Evolutionary conservation across 2,888 invertebrate species (phyloP).

Genomic region (Archips crataeganus): DNA sequence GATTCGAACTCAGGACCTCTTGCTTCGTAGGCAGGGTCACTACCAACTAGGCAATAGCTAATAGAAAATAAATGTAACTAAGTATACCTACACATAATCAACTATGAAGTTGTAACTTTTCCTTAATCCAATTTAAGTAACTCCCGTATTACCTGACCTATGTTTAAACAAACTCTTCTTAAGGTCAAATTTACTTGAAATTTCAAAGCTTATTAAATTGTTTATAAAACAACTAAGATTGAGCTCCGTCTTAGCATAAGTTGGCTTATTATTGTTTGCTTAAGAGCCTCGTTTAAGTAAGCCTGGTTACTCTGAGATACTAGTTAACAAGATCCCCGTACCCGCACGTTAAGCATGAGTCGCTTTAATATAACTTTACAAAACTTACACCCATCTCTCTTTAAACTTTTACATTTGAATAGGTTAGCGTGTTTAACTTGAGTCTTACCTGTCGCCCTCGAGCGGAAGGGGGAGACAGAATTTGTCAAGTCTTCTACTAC

Average conservation of each 20-base stretch:
- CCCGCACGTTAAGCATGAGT: background rate
- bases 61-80: too few relatives aligned
- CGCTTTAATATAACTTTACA: background rate
- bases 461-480: background rate
- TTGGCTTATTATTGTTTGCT: slow-evolving; percentile 38
- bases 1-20: too few relatives aligned
- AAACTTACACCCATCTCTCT: background rate
- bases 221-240: slow-evolving; percentile 33
- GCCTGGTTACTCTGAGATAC: slow-evolving; percentile 34
- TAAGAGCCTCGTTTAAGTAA: slow-evolving; percentile 26
- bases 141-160: background rate
- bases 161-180: background rate
- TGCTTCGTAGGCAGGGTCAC: too few relatives aligned
- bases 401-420: background rate
- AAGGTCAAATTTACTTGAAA: slow-evolving; percentile 18
- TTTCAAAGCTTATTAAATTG: slow-evolving; percentile 25
- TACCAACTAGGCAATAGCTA: too few relatives aligned
- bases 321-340: slow-evolving; percentile 3
- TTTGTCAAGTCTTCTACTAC: background rate
- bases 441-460: background rate
- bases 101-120: background rate
- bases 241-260: slow-evolving; percentile 23
- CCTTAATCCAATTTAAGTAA: background rate
- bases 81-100: too few relatives aligned
- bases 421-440: background rate